A percentile compares a stretch with the other conserved stretches of the same genome.
These are phyloP conservation scores for Epicampocera succincta DNA, from an alignment of 2,888 invertebrate genomes.

Conservation along the genomic window DNA sequence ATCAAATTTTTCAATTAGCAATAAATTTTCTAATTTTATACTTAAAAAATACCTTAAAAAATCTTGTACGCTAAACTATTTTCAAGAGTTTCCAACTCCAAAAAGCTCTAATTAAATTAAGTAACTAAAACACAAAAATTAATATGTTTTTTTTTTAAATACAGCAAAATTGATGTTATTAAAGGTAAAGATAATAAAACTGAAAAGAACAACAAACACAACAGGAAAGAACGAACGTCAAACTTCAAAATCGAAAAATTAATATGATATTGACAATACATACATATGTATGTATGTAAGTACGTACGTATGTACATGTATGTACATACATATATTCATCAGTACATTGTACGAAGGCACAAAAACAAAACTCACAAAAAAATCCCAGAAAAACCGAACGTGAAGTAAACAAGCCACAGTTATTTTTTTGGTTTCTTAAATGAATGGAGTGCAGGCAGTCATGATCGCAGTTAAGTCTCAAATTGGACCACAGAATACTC, in stretches of 20 bases:
- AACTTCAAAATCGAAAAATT: constrained; percentile 19
- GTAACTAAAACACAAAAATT: neutral
- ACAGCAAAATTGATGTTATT: neutral
- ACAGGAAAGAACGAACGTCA: constrained; percentile 1
- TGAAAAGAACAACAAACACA: constrained; percentile 6
- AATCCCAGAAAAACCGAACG: neutral
- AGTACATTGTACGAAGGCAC: no score
- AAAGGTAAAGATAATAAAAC: constrained; percentile 4
- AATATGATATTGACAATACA: constrained; percentile 38
- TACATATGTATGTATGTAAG: neutral
- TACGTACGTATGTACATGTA: no score
- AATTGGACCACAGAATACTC: constrained; percentile 40
- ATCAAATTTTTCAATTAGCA: no score
- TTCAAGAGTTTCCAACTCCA: neutral
- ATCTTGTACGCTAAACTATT: constrained; percentile 10
- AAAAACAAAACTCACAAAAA: neutral
- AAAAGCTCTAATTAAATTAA: constrained; percentile 50
- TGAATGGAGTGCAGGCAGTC: constrained; percentile 45
- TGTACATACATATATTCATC: neutral
- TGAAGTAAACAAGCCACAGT: constrained; percentile 43
- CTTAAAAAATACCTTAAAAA: no score
- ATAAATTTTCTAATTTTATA: no score
- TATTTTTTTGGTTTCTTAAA: constrained; percentile 45
- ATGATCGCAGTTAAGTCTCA: constrained; percentile 54
- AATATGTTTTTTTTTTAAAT: constrained; percentile 1